phyloP scores from a whole-genome alignment of 1,140 invertebrate species.

The Brachionus rotundiformis region DNA sequence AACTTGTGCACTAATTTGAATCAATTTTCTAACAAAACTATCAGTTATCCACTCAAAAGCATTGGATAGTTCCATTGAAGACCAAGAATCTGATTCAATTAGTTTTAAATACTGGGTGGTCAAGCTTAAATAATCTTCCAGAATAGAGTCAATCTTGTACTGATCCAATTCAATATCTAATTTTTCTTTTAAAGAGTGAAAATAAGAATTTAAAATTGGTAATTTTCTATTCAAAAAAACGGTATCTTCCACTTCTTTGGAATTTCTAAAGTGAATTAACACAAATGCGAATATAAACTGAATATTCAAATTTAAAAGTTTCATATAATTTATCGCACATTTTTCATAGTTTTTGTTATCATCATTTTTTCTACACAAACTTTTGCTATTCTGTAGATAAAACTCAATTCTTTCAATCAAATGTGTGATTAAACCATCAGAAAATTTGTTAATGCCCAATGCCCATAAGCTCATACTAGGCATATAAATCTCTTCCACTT shows the following conservation, averaged over 20 bases:
- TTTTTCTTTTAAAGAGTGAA: slow-evolving; percentile 36
- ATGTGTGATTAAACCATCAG: slow-evolving; percentile 30
- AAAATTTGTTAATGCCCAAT: slow-evolving; percentile 34
- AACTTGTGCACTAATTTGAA: slow-evolving; percentile 48
- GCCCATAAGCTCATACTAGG: slow-evolving; percentile 38
- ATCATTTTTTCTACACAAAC: not conserved
- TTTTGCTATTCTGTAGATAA: not conserved
- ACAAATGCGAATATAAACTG: slow-evolving; percentile 40
- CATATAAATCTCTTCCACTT: slow-evolving; percentile 21
- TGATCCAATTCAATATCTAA: slow-evolving; percentile 2
- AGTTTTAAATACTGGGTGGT: slow-evolving; percentile 21
- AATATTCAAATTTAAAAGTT: slow-evolving; percentile 30
- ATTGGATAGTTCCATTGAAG: slow-evolving; percentile 15
- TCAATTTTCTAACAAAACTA: slow-evolving; percentile 28
- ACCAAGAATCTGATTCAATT: slow-evolving; percentile 33
- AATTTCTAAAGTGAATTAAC: slow-evolving; percentile 48
- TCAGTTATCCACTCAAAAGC: slow-evolving; percentile 48
- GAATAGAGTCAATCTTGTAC: slow-evolving; percentile 41
- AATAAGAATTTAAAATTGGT: slow-evolving; percentile 32
- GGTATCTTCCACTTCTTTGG: not conserved
- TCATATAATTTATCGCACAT: not conserved
- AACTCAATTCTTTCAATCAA: slow-evolving; percentile 10
- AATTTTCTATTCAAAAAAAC: slow-evolving; percentile 11
- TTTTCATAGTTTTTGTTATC: slow-evolving; percentile 11
- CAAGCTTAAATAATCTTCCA: slow-evolving; percentile 48